phyloP scores from a whole-genome alignment of 2,113 vertebrate species.

The Anser brachyrhynchus region DNA sequence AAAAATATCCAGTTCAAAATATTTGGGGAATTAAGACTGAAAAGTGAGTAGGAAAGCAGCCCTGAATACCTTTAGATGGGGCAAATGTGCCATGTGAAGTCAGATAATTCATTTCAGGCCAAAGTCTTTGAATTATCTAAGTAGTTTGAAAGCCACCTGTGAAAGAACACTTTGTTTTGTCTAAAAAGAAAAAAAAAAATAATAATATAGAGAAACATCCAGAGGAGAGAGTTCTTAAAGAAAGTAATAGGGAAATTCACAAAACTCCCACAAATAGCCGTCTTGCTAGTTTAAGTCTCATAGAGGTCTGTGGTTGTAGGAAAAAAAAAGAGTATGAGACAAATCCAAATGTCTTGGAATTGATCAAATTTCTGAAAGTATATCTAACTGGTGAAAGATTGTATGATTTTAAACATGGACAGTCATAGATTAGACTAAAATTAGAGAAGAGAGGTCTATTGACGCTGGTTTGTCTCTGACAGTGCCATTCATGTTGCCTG shows the following conservation, averaged over 20 bases:
- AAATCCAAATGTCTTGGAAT: background rate
- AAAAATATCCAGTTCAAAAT: background rate
- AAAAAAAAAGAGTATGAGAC: background rate
- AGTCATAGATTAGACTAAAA: background rate
- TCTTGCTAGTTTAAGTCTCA: background rate
- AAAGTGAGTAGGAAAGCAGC: background rate
- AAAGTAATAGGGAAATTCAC: background rate
- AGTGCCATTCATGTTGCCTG: background rate
- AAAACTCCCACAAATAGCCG: background rate
- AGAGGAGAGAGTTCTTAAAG: background rate
- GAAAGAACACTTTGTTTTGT: background rate
- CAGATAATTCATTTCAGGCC: background rate
- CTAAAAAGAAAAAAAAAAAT: background rate
- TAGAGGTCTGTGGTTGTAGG: fast-evolving
- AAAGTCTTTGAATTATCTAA: background rate
- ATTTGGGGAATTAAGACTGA: background rate
- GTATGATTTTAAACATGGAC: background rate
- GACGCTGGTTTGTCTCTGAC: background rate
- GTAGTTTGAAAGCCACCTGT: background rate
- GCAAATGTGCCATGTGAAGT: background rate
- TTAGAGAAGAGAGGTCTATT: background rate
- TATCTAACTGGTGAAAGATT: background rate
- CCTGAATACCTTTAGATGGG: background rate
- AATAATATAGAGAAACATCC: background rate
- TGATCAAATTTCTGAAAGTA: background rate